These are phyloP conservation scores for Euproctis similis DNA, from an alignment of 2,888 invertebrate species.

Conservation along the genomic window DNA sequence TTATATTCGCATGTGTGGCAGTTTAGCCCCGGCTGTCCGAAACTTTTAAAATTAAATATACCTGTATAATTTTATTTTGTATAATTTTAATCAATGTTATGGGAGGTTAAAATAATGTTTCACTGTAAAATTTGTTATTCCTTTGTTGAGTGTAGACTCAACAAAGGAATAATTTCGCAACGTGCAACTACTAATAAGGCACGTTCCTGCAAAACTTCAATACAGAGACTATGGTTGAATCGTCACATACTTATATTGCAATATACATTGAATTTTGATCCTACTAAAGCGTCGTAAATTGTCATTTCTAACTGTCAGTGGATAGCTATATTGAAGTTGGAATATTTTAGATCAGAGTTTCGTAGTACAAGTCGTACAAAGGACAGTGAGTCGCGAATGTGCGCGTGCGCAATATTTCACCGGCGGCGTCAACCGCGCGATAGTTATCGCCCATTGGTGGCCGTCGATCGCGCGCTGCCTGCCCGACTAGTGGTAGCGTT, in stretches of 20 bases:
- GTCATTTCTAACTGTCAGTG: conserved; percentile 8
- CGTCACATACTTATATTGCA: not conserved
- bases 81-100: conserved; percentile 30
- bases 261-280: conserved; percentile 4
- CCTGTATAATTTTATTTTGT: too few relatives aligned
- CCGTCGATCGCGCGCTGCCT: conserved; percentile 17
- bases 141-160: conserved; percentile 26
- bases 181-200: conserved; percentile 17
- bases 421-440: conserved; percentile 34
- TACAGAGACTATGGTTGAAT: conserved; percentile 1
- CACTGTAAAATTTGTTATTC: conserved; percentile 22
- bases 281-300: not conserved
- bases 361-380: conserved; percentile 13
- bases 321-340: not conserved
- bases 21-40: too few relatives aligned
- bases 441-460: conserved; percentile 38
- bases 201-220: conserved; percentile 16
- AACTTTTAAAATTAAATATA: too few relatives aligned
- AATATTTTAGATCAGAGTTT: conserved; percentile 1
- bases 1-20: too few relatives aligned
- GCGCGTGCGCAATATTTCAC: conserved; percentile 32
- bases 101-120: conserved; percentile 23
- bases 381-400: conserved; percentile 16
- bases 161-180: conserved; percentile 26
- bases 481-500: conserved; percentile 20